These are phyloP conservation scores for Cryptotis parvus DNA, from an alignment of 2,113 vertebrate species.

Conservation along the genomic window DNA sequence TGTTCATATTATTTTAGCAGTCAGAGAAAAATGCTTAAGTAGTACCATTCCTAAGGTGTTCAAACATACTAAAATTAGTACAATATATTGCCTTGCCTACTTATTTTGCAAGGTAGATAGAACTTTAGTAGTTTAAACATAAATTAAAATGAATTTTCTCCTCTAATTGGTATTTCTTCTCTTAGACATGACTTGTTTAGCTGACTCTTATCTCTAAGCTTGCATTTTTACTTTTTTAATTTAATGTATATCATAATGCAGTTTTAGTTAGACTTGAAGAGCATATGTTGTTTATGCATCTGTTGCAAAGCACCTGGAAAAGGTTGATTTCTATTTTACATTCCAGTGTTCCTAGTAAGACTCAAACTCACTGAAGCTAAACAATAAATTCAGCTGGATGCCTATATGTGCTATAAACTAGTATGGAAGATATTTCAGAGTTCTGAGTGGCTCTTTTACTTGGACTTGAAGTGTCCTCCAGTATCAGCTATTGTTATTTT, in stretches of 20 bases:
- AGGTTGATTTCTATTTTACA: conserved; percentile 42
- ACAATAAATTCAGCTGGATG: neutral
- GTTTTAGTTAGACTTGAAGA: conserved; percentile 2
- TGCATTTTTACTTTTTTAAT: conserved; percentile 54
- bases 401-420: neutral
- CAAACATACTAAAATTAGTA: conserved; percentile 27
- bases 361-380: neutral
- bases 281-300: neutral
- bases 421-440: neutral
- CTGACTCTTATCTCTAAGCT: conserved; percentile 41
- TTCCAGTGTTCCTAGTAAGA: conserved; percentile 42
- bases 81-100: conserved; percentile 34
- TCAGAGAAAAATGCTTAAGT: conserved; percentile 25
- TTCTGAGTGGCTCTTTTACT: neutral
- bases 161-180: neutral
- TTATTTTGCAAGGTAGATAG: neutral
- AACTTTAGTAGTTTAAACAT: neutral
- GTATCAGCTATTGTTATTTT: neutral
- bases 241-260: conserved; percentile 27
- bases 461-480: neutral
- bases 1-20: conserved; percentile 7
- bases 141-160: conserved; percentile 54
- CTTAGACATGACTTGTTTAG: no score
- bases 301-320: conserved; percentile 26
- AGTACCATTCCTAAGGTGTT: conserved; percentile 25